A percentile compares a stretch with the other conserved stretches of the same genome.
Evolutionary conservation across 2,797 vertebrate genomes (phyloP).

Genomic region (Coregonus suidteri): DNA sequence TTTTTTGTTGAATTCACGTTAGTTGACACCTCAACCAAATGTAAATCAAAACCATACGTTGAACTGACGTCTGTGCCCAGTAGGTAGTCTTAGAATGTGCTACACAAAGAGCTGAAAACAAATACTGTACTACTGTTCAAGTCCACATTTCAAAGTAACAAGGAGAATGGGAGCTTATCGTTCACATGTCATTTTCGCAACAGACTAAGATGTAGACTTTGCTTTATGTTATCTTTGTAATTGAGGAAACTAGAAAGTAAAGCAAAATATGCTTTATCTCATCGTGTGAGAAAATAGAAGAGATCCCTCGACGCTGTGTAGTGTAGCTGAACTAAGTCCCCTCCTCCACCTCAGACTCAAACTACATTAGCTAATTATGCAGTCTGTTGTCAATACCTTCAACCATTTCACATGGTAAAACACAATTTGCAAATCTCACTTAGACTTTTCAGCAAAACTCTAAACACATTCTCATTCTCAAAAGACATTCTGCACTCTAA

Average conservation of each 20-base stretch:
- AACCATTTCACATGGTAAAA: too few species aligned
- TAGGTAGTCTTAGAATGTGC: not conserved
- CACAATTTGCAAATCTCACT: too few species aligned
- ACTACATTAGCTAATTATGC: not conserved
- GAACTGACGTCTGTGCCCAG: too few species aligned
- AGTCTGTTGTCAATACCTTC: too few species aligned
- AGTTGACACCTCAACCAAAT: too few species aligned
- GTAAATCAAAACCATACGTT: too few species aligned
- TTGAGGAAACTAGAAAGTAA: constrained; percentile 68
- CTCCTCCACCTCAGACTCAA: constrained; percentile 12
- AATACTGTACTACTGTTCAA: not conserved
- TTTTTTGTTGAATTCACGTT: too few species aligned
- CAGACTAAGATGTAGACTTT: constrained; percentile 43
- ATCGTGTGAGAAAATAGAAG: constrained; percentile 44
- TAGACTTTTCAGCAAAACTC: too few species aligned
- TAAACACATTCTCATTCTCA: too few species aligned
- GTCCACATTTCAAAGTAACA: constrained; percentile 14
- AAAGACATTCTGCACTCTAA: too few species aligned
- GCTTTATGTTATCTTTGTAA: constrained; percentile 66
- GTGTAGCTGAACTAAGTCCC: constrained; percentile 27
- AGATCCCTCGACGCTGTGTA: constrained; percentile 42
- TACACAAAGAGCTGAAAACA: not conserved
- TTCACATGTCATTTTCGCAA: constrained; percentile 26
- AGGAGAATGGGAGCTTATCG: constrained; percentile 17
- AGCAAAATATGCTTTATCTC: constrained; percentile 56